phyloP scores from a whole-genome alignment of 2,113 vertebrate genomes.

The Alexandromys fortis region DNA sequence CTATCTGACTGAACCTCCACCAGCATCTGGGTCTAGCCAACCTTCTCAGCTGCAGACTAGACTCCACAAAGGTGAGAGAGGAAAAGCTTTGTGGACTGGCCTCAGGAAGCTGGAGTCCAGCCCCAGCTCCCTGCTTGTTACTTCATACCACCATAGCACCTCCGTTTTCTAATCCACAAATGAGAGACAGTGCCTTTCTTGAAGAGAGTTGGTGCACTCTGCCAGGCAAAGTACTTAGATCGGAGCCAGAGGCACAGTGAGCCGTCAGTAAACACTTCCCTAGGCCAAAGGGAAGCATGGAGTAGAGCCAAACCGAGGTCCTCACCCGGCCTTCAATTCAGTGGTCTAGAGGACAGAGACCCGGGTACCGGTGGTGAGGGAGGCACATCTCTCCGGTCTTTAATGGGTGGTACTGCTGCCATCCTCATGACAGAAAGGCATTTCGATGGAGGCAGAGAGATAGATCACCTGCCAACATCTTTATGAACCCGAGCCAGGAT shows the following conservation, averaged over 20 bases:
- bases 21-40: neutral
- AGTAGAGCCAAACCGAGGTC: neutral
- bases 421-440: neutral
- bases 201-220: neutral
- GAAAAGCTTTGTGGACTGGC: neutral
- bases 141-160: neutral
- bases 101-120: neutral
- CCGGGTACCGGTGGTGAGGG: neutral
- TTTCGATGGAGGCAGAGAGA: neutral
- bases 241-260: neutral
- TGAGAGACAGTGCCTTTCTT: neutral
- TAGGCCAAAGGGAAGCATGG: too few relatives aligned
- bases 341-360: neutral
- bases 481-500: neutral
- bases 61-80: neutral
- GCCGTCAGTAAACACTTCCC: neutral
- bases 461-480: neutral
- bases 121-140: neutral
- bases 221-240: neutral
- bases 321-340: neutral
- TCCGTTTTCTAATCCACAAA: neutral
- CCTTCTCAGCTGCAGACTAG: neutral
- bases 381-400: too few relatives aligned
- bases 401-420: neutral
- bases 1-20: rapidly evolving